phyloP scores from a whole-genome alignment of 2,113 vertebrate species.

The Otocyon megalotis region DNA sequence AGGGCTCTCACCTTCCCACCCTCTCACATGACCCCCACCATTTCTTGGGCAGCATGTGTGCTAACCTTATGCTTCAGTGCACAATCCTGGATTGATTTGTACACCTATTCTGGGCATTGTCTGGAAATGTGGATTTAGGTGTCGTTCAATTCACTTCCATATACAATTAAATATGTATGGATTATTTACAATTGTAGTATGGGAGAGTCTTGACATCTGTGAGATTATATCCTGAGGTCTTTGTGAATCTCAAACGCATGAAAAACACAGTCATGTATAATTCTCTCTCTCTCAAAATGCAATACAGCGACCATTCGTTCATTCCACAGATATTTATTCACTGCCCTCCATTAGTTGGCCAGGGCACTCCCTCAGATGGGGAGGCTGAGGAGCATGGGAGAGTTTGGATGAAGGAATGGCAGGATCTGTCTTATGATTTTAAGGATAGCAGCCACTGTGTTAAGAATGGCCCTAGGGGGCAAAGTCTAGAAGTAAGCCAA shows the following conservation, averaged over 20 bases:
- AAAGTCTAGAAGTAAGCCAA: background rate
- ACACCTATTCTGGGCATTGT: constrained; percentile 50
- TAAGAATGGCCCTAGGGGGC: background rate
- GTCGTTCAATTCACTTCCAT: constrained; percentile 56
- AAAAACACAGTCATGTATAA: constrained; percentile 67
- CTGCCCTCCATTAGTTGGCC: background rate
- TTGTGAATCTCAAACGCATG: constrained; percentile 65
- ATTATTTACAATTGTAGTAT: constrained; percentile 75
- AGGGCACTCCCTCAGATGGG: background rate
- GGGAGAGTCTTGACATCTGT: constrained; percentile 73
- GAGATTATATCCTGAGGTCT: constrained; percentile 77
- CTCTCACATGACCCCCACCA: background rate
- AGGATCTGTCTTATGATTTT: background rate
- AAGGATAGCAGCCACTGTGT: background rate
- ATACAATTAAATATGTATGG: constrained; percentile 79
- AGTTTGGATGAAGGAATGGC: background rate
- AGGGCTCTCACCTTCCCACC: background rate
- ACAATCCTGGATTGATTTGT: constrained; percentile 62
- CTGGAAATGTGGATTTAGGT: constrained; percentile 73
- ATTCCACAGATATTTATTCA: constrained; percentile 49
- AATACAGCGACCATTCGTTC: background rate
- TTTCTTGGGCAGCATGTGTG: background rate
- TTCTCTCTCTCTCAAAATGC: constrained; percentile 46
- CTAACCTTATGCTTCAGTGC: constrained; percentile 27
- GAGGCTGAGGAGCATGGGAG: background rate